phyloP scores from a whole-genome alignment of 2,888 invertebrate genomes.

The Anagyrus pseudococci region DNA sequence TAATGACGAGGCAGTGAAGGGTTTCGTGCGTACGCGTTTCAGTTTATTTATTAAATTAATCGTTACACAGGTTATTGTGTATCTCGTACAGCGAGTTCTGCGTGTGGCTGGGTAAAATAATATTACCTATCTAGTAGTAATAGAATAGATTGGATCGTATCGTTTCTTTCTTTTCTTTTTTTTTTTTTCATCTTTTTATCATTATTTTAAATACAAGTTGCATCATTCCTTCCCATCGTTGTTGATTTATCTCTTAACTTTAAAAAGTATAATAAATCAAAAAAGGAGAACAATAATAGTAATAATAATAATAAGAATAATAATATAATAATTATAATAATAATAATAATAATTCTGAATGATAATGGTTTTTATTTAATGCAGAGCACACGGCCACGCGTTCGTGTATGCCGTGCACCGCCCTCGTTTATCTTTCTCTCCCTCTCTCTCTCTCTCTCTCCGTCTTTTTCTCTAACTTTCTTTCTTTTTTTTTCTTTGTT shows the following conservation, averaged over 20 bases:
- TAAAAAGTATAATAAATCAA: constrained; percentile 38
- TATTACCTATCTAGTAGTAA: constrained; percentile 58
- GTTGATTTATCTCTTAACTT: constrained; percentile 33
- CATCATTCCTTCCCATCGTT: no score
- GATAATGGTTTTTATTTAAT: constrained; percentile 30
- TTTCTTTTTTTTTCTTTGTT: constrained; percentile 11
- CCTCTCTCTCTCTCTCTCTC: no score
- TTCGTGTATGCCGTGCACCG: no score
- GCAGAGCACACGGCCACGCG: constrained; percentile 24
- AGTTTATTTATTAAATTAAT: constrained; percentile 62
- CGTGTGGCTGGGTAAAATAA: constrained; percentile 51
- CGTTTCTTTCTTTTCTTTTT: constrained; percentile 15
- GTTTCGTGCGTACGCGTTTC: constrained; percentile 59
- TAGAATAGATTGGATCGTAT: constrained; percentile 50
- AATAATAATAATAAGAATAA: constrained; percentile 47
- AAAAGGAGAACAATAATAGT: constrained; percentile 50
- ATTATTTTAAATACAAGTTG: constrained; percentile 59
- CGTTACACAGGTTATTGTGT: constrained; percentile 60
- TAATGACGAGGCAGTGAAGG: constrained; percentile 32
- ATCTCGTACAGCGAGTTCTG: constrained; percentile 59
- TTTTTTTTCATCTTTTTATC: constrained; percentile 43
- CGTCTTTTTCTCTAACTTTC: constrained; percentile 15
- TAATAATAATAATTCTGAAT: constrained; percentile 49
- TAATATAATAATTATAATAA: constrained; percentile 41
- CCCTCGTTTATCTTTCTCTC: no score